Evolutionary conservation across 2,888 invertebrate genomes (phyloP), one percentile per base, ranked within the genome.

Genomic region (Polydrusus tereticollis): DNA sequence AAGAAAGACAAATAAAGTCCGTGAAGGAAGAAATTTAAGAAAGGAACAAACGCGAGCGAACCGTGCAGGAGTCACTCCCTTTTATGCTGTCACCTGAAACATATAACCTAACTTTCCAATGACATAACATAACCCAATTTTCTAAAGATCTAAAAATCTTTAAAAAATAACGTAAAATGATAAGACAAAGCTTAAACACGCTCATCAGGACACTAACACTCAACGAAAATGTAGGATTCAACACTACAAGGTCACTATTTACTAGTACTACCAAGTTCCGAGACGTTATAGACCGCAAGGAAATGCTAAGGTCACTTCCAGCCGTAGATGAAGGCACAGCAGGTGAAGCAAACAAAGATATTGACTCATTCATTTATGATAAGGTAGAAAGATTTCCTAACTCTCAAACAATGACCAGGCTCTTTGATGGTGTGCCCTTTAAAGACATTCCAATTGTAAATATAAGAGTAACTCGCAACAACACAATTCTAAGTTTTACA

Each of bases 401-500:
- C 81, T 86, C 87, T 69, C 88, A 90, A 63, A 94, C 96, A 0
- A 91, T 93, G 38, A 88, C 90, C 72, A 86, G 87, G 79, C 81
- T 95, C 2, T 94, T 95, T 80, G 89, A 93, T 82, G 96, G 95
- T 0, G 85, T 91, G 0, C 89, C 90, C 1, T 98, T 91, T 83
- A 90, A 91, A 82, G 91, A 96, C 57, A 82, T 98, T 60, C 96
- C 96, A 0, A 89, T 98, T 69, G 90, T 93, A 78, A 92, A 96
- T 84, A 91, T 98, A 55, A 89, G 92, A 81, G 93, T 94, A 0
- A 91, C 93, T 8, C 89, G 89, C 72, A 98, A 98, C 86, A 98
- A 98, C 84, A 97, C 98, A 8, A 92, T 97, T 68, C 88, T 98
- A 69, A 88, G 88, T 8, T 83, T 96, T 41, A 91, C 94, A 0